Evolutionary conservation across 2,113 vertebrate genomes (phyloP), one percentile per base, ranked within the genome.

Genomic region (Rhodinocichla rosea): DNA sequence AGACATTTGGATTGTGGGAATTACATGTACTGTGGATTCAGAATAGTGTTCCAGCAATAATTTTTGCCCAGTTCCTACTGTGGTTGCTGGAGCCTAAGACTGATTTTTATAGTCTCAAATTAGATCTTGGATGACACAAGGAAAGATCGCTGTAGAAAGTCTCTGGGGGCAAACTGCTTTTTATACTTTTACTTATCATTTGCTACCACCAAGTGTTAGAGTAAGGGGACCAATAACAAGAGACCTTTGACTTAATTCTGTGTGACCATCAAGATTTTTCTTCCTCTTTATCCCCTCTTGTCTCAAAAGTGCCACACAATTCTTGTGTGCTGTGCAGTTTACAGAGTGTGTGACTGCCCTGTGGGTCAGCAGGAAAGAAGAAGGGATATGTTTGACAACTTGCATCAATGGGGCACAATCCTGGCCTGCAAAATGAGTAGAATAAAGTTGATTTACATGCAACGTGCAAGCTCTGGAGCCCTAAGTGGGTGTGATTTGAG

Each of bases 381-480:
- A 60, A 87, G 3, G 12, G 15, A 24, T 45, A 13, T 1, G 0
- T 45, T 42, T 64, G 9, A 40, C 32, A 53, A 20, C 6, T 86
- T 44, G 4, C 4, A 47, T 37, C 21, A 69, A 7, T 2, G 13
- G 6, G 20, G 1, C 20, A 49, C 18, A 64, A 21, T 59, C 19
- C 2, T 7, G 15, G 15, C 7, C 37, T 60, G 9, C 9, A 71
- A 68, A 87, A 82, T 60, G 21, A 15, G 6, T 12, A 79, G 5
- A 63, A 87, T 28, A 74, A 64, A 15, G 11, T 18, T 27, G 23
- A 19, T 80, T 88, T 65, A n/a, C 8, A 10, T 44, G 9, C 5
- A n/a, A 2, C 0, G 0, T 68, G 9, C 5, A 32, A 68, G 9
- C 4, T 63, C 40, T 21, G 35, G 77, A 75, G 15, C 5, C 20